These are phyloP conservation scores for Cryptomyrus ogoouensis DNA, from an alignment of 2,113 vertebrate genomes.

Conservation along the genomic window DNA sequence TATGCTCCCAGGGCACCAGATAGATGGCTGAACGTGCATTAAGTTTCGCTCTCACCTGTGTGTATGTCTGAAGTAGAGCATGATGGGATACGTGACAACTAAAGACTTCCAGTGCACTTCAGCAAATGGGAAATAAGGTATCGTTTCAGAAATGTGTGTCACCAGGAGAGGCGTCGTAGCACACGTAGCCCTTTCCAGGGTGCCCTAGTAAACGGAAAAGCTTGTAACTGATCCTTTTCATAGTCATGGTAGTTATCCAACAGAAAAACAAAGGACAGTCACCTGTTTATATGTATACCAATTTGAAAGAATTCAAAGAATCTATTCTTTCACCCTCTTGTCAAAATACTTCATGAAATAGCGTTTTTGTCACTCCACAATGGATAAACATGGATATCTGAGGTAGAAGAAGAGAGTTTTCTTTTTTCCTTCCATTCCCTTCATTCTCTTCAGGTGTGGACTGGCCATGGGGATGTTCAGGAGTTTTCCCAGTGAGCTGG, in stretches of 20 bases:
- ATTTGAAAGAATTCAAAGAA: not conserved
- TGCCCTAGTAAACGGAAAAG: conserved; percentile 30
- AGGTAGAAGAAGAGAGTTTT: conserved; percentile 14
- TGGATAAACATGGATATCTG: conserved; percentile 13
- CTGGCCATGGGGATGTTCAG: not conserved
- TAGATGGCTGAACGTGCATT: not conserved
- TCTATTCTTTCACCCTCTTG: not conserved
- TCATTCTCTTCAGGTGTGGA: conserved; percentile 28
- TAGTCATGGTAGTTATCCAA: conserved; percentile 15
- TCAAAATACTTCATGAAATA: conserved; percentile 29
- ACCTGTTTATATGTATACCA: conserved; percentile 1
- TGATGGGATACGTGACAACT: not conserved
- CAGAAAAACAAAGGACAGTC: not conserved
- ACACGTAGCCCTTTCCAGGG: conserved; percentile 21
- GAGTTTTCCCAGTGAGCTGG: not conserved
- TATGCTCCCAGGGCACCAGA: not conserved
- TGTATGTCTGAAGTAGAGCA: not conserved
- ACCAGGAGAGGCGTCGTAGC: not conserved
- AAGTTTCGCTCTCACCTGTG: not conserved
- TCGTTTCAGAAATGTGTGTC: not conserved
- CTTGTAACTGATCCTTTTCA: conserved; percentile 13
- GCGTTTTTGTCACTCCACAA: conserved; percentile 22
- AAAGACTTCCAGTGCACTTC: not conserved
- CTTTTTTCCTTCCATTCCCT: conserved; percentile 27
- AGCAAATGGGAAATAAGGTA: not conserved